phyloP scores from a whole-genome alignment of 1,140 invertebrate species.

The Papilio machaon region DNA sequence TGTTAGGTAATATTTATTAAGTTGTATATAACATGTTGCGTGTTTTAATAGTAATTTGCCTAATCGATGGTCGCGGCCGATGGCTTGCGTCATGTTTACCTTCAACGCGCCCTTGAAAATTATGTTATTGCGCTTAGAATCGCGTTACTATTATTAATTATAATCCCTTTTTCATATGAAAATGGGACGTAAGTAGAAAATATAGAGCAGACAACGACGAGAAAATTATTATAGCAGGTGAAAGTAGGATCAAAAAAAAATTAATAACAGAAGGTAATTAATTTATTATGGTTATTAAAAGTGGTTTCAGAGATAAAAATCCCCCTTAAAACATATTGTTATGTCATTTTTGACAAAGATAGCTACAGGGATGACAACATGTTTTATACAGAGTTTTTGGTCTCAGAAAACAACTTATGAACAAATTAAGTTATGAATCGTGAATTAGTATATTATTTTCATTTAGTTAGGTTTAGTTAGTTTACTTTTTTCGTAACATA shows the following conservation, averaged over 20 bases:
- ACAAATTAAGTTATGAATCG: too few relatives aligned
- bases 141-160: conserved; percentile 2
- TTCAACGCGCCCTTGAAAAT: conserved; percentile 54
- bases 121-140: conserved; percentile 43
- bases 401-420: too few relatives aligned
- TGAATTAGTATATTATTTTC: background rate
- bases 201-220: background rate
- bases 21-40: conserved; percentile 51
- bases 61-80: conserved; percentile 68
- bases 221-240: background rate
- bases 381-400: too few relatives aligned
- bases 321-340: too few relatives aligned
- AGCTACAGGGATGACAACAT: too few relatives aligned
- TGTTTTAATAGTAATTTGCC: conserved; percentile 60
- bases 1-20: conserved; percentile 29
- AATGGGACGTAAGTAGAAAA: conserved; percentile 3
- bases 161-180: conserved; percentile 12
- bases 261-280: too few relatives aligned
- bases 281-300: too few relatives aligned
- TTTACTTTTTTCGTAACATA: background rate
- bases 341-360: too few relatives aligned
- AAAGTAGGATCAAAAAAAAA: conserved; percentile 20
- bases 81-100: conserved; percentile 64
- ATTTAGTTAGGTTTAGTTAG: background rate
- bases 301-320: too few relatives aligned